Evolutionary conservation across 2,797 vertebrate species (phyloP).

Genomic region (Intellagama lesueurii): DNA sequence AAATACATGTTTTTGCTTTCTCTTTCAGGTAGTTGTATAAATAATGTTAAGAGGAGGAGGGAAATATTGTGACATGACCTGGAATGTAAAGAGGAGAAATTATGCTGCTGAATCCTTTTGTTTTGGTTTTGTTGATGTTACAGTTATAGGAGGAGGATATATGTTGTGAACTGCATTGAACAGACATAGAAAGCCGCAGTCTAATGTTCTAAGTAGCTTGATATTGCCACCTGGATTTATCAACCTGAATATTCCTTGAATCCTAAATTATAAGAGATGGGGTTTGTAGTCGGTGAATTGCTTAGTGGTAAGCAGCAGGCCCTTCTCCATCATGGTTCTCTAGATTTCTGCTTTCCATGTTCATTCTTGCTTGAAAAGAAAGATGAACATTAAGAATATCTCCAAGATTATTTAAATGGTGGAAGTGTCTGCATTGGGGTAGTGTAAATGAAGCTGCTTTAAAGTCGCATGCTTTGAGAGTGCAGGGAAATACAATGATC

Average conservation of each 20-base stretch:
- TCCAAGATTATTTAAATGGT: constrained; percentile 2
- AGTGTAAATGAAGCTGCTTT: not conserved
- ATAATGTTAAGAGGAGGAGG: not conserved
- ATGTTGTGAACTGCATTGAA: not conserved
- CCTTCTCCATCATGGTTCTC: not conserved
- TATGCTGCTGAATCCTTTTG: not conserved
- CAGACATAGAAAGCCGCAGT: constrained; percentile 8
- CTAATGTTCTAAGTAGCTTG: not conserved
- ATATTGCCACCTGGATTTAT: not conserved
- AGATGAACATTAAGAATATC: not conserved
- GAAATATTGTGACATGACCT: not conserved
- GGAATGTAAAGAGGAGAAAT: not conserved
- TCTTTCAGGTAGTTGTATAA: not conserved
- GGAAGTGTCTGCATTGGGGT: not conserved
- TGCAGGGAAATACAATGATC: too few relatives aligned
- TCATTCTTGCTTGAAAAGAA: not conserved
- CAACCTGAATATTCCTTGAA: not conserved
- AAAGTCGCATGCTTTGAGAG: not conserved
- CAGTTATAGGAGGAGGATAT: not conserved
- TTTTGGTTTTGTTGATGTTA: not conserved
- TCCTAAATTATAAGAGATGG: not conserved
- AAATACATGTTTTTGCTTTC: not conserved
- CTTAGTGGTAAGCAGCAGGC: constrained; percentile 1
- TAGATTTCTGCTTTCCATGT: not conserved
- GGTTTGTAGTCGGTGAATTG: constrained; percentile 4